phyloP scores from a whole-genome alignment of 2,797 vertebrate species.

The Remorina albescens region DNA sequence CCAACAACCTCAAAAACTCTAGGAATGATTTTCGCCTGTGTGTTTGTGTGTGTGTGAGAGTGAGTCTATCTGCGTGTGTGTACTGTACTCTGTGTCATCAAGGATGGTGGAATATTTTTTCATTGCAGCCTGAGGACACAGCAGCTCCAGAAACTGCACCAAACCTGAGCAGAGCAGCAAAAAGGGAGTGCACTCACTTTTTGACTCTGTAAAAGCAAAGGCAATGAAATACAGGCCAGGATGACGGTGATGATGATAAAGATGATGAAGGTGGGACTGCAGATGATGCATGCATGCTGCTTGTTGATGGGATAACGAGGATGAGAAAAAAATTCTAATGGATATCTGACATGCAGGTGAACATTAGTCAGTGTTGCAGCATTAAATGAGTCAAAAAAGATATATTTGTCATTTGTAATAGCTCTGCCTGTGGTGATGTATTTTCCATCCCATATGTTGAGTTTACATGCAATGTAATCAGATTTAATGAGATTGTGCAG shows the following conservation, averaged over 20 bases:
- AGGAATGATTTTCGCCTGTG: constrained; percentile 47
- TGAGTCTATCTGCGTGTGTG: constrained; percentile 15
- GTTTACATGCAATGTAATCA: background rate
- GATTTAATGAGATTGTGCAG: background rate
- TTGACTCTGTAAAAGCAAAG: background rate
- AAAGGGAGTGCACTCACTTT: background rate
- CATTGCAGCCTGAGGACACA: constrained; percentile 54
- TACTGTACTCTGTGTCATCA: constrained; percentile 11
- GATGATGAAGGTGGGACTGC: constrained; percentile 14
- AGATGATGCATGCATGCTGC: background rate
- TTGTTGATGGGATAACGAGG: background rate
- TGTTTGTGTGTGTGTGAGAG: constrained; percentile 8
- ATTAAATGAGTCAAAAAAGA: background rate
- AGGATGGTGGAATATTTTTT: constrained; percentile 29
- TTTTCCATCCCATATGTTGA: background rate
- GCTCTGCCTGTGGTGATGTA: background rate
- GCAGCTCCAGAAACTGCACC: constrained; percentile 53
- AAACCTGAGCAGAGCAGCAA: constrained; percentile 25
- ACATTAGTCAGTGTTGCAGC: constrained; percentile 6
- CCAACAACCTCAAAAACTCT: constrained; percentile 56
- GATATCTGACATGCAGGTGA: constrained; percentile 14
- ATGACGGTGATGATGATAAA: background rate
- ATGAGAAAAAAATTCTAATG: constrained; percentile 14
- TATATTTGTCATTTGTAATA: background rate
- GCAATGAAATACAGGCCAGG: background rate